phyloP scores from a whole-genome alignment of 1,140 invertebrate genomes.

The Caenorhabditis inopinata region DNA sequence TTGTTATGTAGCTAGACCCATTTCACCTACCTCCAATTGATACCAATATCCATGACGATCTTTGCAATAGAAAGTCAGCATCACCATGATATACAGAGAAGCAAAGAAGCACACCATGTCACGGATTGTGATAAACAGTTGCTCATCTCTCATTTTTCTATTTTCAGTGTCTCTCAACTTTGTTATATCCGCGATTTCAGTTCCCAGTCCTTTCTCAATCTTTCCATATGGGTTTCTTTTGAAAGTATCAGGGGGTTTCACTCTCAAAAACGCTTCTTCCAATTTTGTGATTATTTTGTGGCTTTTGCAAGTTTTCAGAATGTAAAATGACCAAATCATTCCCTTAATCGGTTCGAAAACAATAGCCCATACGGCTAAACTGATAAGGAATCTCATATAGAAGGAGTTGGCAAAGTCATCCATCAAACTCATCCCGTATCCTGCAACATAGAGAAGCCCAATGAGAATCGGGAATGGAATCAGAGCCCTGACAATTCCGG shows the following conservation, averaged over 20 bases:
- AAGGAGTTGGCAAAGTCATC: slow-evolving; percentile 34
- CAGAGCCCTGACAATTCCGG: not conserved
- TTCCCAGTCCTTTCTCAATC: slow-evolving; percentile 36
- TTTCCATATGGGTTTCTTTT: slow-evolving; percentile 32
- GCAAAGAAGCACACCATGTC: slow-evolving; percentile 40
- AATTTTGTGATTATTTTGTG: slow-evolving; percentile 22
- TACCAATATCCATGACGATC: slow-evolving; percentile 65
- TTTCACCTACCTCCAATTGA: slow-evolving; percentile 53
- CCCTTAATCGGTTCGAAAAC: slow-evolving; percentile 47
- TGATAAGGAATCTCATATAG: slow-evolving; percentile 42
- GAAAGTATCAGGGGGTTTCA: slow-evolving; percentile 63
- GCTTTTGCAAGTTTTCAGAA: slow-evolving; percentile 1
- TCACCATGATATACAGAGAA: slow-evolving; percentile 67
- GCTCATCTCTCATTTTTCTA: slow-evolving; percentile 67
- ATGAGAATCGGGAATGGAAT: not conserved
- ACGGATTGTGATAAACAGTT: slow-evolving; percentile 62
- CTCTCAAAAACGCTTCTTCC: slow-evolving; percentile 50
- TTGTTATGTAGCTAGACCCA: not conserved
- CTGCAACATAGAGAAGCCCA: not conserved
- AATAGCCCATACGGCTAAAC: slow-evolving; percentile 37
- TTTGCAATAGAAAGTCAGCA: slow-evolving; percentile 67
- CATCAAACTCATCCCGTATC: slow-evolving; percentile 12
- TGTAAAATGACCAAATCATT: slow-evolving; percentile 20
- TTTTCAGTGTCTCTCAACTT: slow-evolving; percentile 65
- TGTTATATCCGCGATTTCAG: slow-evolving; percentile 57